Conservation (phyloP, 2,113 vertebrate species). For the rat (Rattus norvegicus) region GRCr8 NC_086023.1:142943501-142944000, state of each 20-base stretch:
- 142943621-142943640: neutral
- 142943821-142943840: neutral
- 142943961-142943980: neutral
- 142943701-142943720: neutral
- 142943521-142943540: neutral
- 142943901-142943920: neutral
- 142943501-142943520: neutral
- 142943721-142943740: neutral
- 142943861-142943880: neutral
- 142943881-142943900: neutral
- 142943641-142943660: neutral
- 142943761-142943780: neutral
- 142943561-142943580: neutral
- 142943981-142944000: neutral
- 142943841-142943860: neutral
- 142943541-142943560: neutral
- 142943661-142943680: neutral
- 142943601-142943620: neutral
- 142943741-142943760: neutral
- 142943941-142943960: neutral
- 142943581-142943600: neutral
- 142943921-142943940: neutral
- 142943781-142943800: neutral
- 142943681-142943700: neutral
- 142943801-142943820: neutral